A percentile compares a stretch with the other conserved stretches of the same genome.
Conservation (phyloP, 37 sponge, comb jelly and placozoan genomes). For the Hexactinellida sp. region DNA sequence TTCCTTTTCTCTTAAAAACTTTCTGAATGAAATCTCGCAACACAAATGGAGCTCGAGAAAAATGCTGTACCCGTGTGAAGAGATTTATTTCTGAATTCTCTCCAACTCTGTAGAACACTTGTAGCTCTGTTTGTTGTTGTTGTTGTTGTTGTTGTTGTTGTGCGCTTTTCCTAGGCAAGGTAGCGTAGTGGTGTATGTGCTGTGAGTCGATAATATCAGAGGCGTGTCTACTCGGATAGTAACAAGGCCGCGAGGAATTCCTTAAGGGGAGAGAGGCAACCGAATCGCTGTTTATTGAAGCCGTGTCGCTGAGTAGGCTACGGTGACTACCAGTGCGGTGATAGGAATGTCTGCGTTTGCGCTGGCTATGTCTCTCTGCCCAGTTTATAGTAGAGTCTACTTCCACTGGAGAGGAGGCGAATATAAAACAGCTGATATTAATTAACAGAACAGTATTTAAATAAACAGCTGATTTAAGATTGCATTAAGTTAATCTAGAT, state of each 20-base stretch:
- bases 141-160: neutral
- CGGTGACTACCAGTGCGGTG: neutral
- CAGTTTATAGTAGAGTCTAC: neutral
- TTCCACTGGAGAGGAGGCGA: neutral
- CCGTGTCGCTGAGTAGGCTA: neutral
- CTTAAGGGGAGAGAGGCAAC: neutral
- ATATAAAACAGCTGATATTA: neutral
- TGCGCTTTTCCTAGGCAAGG: neutral
- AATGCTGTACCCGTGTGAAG: neutral
- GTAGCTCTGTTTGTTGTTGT: neutral
- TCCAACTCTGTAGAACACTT: constrained; percentile 2
- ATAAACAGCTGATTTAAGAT: too few relatives aligned
- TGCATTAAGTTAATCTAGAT: too few relatives aligned
- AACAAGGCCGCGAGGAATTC: neutral
- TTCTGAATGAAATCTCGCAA: neutral
- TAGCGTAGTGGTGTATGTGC: neutral
- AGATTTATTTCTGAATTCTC: neutral
- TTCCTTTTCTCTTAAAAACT: neutral
- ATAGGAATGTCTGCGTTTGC: neutral
- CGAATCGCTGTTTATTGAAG: neutral
- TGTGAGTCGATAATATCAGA: neutral
- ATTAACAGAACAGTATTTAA: neutral
- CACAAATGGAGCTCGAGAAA: neutral
- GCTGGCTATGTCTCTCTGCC: neutral
- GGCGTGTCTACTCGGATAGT: neutral